Evolutionary conservation across 2,113 vertebrate species (phyloP).

Genomic region (Amazona guildingii): DNA sequence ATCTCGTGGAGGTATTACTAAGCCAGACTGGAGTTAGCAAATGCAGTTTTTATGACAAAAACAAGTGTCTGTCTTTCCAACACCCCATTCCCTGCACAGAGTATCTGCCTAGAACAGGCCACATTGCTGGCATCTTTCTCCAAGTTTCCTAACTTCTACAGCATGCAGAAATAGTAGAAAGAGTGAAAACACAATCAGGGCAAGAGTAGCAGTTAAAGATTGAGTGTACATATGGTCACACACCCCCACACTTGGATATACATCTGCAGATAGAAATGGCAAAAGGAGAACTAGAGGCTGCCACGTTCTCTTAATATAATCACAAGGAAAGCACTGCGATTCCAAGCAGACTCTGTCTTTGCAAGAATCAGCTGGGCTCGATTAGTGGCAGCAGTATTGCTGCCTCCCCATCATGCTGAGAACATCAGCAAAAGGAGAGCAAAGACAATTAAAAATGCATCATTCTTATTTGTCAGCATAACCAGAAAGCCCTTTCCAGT

Average conservation of each 20-base stretch:
- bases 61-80: constrained; percentile 44
- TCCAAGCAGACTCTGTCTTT: not conserved
- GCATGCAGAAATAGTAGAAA: not conserved
- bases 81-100: not conserved
- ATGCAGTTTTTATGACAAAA: constrained; percentile 54
- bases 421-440: not conserved
- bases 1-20: constrained; percentile 5
- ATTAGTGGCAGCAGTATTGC: not conserved
- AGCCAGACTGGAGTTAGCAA: constrained; percentile 27
- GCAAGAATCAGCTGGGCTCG: not conserved
- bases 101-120: not conserved
- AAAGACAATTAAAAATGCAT: not conserved
- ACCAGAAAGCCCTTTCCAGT: not conserved
- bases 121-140: not conserved
- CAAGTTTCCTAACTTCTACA: not conserved
- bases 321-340: not conserved
- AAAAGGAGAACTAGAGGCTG: not conserved
- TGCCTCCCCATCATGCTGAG: not conserved
- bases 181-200: not conserved
- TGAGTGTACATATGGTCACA: not conserved
- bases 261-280: not conserved
- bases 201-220: not conserved
- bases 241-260: not conserved
- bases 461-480: not conserved
- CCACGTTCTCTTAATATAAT: not conserved